Evolutionary conservation across 2,888 invertebrate genomes (phyloP).

Genomic region (Ochropleura leucogaster): DNA sequence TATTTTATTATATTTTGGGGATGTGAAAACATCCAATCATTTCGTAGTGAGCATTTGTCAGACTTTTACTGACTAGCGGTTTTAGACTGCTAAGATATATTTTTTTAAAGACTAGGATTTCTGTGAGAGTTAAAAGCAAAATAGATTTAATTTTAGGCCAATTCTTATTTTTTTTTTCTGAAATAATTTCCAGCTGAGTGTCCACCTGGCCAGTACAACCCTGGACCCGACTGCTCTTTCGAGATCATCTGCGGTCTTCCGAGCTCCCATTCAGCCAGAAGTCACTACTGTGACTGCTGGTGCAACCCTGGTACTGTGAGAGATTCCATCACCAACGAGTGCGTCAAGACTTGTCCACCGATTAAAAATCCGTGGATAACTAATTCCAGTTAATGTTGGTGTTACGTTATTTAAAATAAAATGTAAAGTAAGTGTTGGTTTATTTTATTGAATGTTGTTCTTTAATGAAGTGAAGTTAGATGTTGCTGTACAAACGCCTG

Average conservation of each 20-base stretch:
- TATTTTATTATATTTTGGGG: too few species aligned
- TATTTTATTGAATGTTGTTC: not conserved
- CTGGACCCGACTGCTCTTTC: slow-evolving; percentile 74
- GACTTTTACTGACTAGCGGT: too few species aligned
- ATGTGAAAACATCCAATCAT: too few species aligned
- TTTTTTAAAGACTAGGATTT: too few species aligned
- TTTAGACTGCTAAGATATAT: too few species aligned
- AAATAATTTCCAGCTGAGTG: slow-evolving; percentile 72
- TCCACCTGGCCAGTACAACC: slow-evolving; percentile 74
- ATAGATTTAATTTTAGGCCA: too few species aligned
- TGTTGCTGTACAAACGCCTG: too few species aligned
- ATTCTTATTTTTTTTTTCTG: too few species aligned
- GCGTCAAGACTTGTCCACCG: slow-evolving; percentile 69
- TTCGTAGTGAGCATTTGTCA: too few species aligned
- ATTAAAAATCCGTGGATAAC: slow-evolving; percentile 1
- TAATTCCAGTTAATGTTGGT: slow-evolving; percentile 7
- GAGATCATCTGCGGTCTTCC: slow-evolving; percentile 72
- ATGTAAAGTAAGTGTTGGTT: slow-evolving; percentile 27
- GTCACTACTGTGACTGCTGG: slow-evolving; percentile 79
- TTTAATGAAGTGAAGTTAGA: not conserved
- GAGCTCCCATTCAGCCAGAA: slow-evolving; percentile 69
- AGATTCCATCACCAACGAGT: slow-evolving; percentile 65
- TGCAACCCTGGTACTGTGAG: slow-evolving; percentile 72
- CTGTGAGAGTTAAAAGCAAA: too few species aligned
- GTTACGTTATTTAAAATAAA: slow-evolving; percentile 33